Evolutionary conservation across 1,140 invertebrate species (phyloP).

Genomic region (Lepidotrigona ventralis): DNA sequence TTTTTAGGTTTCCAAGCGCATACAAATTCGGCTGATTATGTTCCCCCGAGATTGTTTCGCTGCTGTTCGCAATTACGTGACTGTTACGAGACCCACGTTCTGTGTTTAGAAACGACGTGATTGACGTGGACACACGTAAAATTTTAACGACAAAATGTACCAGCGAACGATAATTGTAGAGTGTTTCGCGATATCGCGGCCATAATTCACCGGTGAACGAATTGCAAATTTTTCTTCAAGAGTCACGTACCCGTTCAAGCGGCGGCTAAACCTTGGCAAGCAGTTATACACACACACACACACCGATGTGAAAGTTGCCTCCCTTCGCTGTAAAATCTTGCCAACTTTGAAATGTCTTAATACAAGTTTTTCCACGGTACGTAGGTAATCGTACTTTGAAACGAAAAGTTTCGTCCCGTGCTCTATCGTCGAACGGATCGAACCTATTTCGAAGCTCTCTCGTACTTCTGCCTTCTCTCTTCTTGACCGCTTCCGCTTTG

Average conservation of each 20-base stretch:
- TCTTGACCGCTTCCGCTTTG: conserved; percentile 63
- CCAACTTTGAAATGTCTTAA: conserved; percentile 62
- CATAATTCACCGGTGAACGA: neutral
- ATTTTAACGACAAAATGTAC: neutral
- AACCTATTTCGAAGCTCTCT: conserved; percentile 49
- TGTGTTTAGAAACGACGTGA: neutral
- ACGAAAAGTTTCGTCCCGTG: conserved; percentile 60
- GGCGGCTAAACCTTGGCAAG: neutral
- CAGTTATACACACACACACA: conserved; percentile 16
- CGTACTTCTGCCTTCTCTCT: conserved; percentile 18
- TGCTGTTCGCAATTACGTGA: neutral
- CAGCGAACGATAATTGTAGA: neutral
- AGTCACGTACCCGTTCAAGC: neutral
- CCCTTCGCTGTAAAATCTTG: conserved; percentile 48
- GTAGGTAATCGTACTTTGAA: conserved; percentile 67
- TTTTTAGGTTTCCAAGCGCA: too few relatives aligned
- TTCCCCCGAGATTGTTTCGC: neutral
- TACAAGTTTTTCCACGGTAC: conserved; percentile 66
- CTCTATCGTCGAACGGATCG: conserved; percentile 54
- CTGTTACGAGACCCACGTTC: neutral
- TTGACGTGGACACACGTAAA: neutral
- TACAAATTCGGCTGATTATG: neutral
- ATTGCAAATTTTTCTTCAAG: conserved; percentile 33
- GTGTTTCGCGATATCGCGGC: neutral
- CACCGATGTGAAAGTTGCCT: conserved; percentile 50